These are phyloP conservation scores for Centrocercus urophasianus DNA, from an alignment of 2,113 vertebrate species.

Conservation along the genomic window DNA sequence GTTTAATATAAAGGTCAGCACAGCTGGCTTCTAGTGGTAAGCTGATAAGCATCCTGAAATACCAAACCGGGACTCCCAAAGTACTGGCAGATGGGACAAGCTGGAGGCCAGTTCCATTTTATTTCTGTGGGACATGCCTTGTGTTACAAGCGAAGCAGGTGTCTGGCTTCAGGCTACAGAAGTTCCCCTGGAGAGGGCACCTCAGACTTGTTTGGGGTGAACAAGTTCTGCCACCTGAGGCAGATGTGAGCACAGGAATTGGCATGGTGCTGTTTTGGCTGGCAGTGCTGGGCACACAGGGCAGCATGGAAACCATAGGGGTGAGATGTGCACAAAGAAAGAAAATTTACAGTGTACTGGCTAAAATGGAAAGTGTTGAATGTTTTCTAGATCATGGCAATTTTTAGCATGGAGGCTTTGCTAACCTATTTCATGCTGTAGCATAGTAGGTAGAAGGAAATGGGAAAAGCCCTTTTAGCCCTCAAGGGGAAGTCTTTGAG, in stretches of 20 bases:
- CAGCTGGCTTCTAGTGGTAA: neutral
- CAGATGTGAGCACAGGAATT: neutral
- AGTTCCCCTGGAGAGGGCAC: neutral
- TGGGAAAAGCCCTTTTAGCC: neutral
- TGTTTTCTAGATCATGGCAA: neutral
- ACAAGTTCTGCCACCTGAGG: neutral
- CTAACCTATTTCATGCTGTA: neutral
- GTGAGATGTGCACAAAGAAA: neutral
- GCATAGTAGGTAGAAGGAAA: neutral
- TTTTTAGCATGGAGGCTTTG: neutral
- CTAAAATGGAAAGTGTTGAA: neutral
- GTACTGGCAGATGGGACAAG: neutral
- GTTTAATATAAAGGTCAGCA: neutral
- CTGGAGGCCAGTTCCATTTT: neutral
- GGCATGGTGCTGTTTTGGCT: neutral
- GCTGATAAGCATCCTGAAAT: neutral
- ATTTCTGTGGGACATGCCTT: neutral
- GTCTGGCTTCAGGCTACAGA: neutral
- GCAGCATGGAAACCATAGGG: neutral
- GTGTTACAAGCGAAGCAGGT: neutral
- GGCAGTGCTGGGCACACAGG: neutral
- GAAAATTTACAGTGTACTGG: neutral
- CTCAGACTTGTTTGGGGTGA: neutral
- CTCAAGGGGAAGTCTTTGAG: neutral
- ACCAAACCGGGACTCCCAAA: neutral